Evolutionary conservation across 2,888 invertebrate genomes (phyloP).

Genomic region (Morpho deidamia): DNA sequence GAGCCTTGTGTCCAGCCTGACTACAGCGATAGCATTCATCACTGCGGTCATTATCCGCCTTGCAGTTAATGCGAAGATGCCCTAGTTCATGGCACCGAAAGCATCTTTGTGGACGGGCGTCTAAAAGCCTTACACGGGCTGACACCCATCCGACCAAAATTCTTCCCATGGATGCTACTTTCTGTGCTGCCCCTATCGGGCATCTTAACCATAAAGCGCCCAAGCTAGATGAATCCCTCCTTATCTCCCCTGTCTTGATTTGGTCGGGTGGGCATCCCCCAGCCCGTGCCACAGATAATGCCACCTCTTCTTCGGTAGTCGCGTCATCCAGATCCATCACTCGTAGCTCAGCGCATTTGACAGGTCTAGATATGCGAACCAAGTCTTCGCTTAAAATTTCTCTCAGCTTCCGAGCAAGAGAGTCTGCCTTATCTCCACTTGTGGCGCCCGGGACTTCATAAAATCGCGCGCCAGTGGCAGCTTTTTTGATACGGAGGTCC

Average conservation of each 20-base stretch:
- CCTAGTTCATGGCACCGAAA: slow-evolving; percentile 20
- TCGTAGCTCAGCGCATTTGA: background rate
- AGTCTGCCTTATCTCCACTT: no score
- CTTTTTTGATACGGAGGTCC: no score
- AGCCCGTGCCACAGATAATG: background rate
- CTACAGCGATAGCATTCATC: slow-evolving; percentile 14
- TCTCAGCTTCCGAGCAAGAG: no score
- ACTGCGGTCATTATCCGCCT: slow-evolving; percentile 1
- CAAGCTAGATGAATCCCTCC: background rate
- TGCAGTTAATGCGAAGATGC: slow-evolving; percentile 13
- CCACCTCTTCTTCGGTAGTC: slow-evolving; percentile 4
- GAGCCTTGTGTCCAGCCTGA: no score
- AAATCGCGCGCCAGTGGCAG: no score
- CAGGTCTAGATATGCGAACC: background rate
- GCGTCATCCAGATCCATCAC: slow-evolving; percentile 6
- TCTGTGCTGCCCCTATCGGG: slow-evolving; percentile 13
- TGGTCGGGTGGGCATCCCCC: slow-evolving; percentile 6
- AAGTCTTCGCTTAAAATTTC: no score
- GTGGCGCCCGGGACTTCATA: no score
- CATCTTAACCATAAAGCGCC: slow-evolving; percentile 3
- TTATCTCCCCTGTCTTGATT: background rate
- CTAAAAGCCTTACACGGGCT: slow-evolving; percentile 4
- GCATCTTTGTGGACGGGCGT: slow-evolving; percentile 8
- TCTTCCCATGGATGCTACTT: background rate
- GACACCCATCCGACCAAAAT: slow-evolving; percentile 10